Conservation (phyloP, 2,113 vertebrate genomes). For the Paradisaea rubra region DNA sequence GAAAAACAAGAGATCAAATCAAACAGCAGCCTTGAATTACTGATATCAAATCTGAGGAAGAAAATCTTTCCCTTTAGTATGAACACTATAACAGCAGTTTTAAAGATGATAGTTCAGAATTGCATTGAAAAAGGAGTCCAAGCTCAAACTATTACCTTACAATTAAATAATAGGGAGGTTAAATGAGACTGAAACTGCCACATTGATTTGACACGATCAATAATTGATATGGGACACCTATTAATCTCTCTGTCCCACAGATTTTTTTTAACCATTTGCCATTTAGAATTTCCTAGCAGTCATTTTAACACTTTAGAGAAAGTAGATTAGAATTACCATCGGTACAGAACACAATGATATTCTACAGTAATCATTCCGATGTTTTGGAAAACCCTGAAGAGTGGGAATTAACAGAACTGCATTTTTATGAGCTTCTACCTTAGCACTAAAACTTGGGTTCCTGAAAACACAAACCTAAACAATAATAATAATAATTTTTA, state of each 20-base stretch:
- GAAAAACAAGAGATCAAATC: neutral
- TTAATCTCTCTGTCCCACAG: neutral
- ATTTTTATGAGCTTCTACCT: neutral
- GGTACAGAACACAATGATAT: neutral
- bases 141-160: neutral
- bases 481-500: neutral
- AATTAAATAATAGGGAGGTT: neutral
- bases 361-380: accelerated
- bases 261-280: neutral
- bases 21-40: neutral
- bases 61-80: neutral
- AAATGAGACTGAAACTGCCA: neutral
- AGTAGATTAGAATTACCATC: neutral
- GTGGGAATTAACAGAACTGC: neutral
- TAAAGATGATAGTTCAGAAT: neutral
- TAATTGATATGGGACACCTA: neutral
- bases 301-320: neutral
- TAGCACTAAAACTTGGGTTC: neutral
- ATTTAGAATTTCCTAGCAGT: neutral
- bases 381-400: neutral
- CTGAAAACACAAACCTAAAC: neutral
- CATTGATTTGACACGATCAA: neutral
- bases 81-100: neutral
- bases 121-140: neutral
- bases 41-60: neutral